Conservation (phyloP, 2,888 invertebrate genomes). For the Anticlea derivata region DNA sequence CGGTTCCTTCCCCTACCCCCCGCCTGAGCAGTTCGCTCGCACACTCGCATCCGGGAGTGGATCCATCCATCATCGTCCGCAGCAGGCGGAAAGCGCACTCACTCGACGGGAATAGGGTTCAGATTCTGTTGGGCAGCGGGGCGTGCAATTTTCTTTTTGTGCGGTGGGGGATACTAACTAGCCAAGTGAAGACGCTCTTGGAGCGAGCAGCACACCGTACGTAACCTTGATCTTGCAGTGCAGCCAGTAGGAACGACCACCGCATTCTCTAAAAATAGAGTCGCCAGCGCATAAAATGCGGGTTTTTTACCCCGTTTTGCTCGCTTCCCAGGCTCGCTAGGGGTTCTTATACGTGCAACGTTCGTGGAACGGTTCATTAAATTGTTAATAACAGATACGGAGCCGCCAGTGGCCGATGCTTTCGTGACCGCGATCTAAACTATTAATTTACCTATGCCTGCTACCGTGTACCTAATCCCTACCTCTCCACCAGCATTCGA, state of each 20-base stretch:
- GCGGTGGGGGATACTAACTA: slow-evolving; percentile 51
- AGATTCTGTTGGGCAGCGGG: slow-evolving; percentile 36
- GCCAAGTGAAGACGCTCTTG: slow-evolving; percentile 65
- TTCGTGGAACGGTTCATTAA: slow-evolving; percentile 57
- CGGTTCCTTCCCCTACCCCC: slow-evolving; percentile 57
- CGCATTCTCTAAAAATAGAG: slow-evolving; percentile 74
- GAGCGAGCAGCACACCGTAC: slow-evolving; percentile 48
- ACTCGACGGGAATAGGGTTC: slow-evolving; percentile 41
- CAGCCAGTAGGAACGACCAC: slow-evolving; percentile 77
- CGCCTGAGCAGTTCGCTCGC: slow-evolving; percentile 41
- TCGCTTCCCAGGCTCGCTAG: slow-evolving; percentile 67
- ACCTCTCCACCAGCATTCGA: slow-evolving; percentile 19
- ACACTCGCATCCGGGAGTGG: slow-evolving; percentile 71
- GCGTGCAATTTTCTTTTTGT: slow-evolving; percentile 48
- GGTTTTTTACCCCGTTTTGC: slow-evolving; percentile 67
- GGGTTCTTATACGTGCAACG: slow-evolving; percentile 59
- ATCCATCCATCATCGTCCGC: slow-evolving; percentile 44
- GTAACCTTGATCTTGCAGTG: slow-evolving; percentile 80
- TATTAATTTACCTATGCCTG: slow-evolving; percentile 29
- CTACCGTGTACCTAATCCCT: slow-evolving; percentile 21
- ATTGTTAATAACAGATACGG: slow-evolving; percentile 59
- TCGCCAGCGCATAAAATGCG: slow-evolving; percentile 67
- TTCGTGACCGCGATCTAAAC: slow-evolving; percentile 51
- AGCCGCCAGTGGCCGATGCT: slow-evolving; percentile 31
- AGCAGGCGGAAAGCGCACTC: slow-evolving; percentile 38